Conservation (phyloP, 2,888 invertebrate genomes). For the Leptinotarsa peninsularis region DNA sequence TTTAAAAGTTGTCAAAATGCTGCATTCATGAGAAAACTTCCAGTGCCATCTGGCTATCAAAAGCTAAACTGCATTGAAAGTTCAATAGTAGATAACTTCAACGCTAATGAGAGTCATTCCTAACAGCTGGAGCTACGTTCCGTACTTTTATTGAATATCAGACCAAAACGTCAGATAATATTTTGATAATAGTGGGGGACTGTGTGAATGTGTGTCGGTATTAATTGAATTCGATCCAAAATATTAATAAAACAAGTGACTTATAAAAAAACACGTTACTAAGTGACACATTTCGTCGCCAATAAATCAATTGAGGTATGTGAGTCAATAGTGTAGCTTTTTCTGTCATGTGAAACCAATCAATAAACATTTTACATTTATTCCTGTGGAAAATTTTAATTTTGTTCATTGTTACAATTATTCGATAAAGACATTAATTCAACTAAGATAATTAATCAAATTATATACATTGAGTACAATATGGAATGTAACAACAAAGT, state of each 20-base stretch:
- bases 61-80: background rate
- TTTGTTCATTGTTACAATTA: background rate
- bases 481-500: background rate
- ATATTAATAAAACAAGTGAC: background rate
- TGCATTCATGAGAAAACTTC: background rate
- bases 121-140: background rate
- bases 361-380: background rate
- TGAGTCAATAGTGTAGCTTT: background rate
- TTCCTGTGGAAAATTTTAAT: background rate
- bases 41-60: background rate
- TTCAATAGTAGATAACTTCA: background rate
- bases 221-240: background rate
- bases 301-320: conserved; percentile 12
- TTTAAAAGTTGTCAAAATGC: too few species aligned
- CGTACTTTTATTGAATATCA: background rate
- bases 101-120: background rate
- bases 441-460: background rate
- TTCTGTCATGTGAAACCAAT: conserved; percentile 4
- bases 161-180: background rate
- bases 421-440: background rate
- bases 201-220: background rate
- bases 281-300: conserved; percentile 8
- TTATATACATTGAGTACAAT: background rate
- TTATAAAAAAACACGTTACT: background rate
- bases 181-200: background rate